phyloP scores from a whole-genome alignment of 2,888 invertebrate species.

The Polymixis flavicincta region DNA sequence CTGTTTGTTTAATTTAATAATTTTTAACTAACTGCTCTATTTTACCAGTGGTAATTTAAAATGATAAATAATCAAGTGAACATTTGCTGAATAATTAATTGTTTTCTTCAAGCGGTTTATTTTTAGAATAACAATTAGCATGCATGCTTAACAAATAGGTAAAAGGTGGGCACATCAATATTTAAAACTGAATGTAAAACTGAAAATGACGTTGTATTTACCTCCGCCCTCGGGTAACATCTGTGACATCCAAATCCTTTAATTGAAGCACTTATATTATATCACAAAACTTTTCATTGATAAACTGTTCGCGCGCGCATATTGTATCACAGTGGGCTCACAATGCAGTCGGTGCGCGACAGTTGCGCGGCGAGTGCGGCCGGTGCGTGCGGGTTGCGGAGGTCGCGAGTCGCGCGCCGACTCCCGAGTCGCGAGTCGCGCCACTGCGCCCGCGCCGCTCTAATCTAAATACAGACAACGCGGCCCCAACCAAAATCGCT shows the following conservation, averaged over 20 bases:
- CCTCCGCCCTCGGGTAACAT: conserved; percentile 89
- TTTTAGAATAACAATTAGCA: neutral
- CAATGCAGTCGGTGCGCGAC: conserved; percentile 49
- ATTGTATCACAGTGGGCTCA: conserved; percentile 47
- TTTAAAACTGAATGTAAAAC: conserved; percentile 4
- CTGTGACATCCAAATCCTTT: conserved; percentile 86
- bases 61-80: neutral
- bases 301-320: conserved; percentile 60
- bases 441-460: conserved; percentile 77
- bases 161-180: neutral
- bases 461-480: conserved; percentile 90
- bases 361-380: conserved; percentile 45
- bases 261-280: conserved; percentile 67
- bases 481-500: conserved; percentile 88
- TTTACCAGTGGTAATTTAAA: neutral
- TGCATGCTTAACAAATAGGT: neutral
- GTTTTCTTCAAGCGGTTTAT: neutral
- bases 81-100: neutral
- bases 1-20: conserved; percentile 18
- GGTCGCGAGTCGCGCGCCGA: conserved; percentile 58
- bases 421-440: conserved; percentile 65
- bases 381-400: conserved; percentile 48
- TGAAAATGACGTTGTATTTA: conserved; percentile 74
- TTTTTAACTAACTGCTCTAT: conserved; percentile 9
- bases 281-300: conserved; percentile 73